These are phyloP conservation scores for Melinaea menophilus DNA, from an alignment of 2,888 invertebrate genomes.

Conservation along the genomic window DNA sequence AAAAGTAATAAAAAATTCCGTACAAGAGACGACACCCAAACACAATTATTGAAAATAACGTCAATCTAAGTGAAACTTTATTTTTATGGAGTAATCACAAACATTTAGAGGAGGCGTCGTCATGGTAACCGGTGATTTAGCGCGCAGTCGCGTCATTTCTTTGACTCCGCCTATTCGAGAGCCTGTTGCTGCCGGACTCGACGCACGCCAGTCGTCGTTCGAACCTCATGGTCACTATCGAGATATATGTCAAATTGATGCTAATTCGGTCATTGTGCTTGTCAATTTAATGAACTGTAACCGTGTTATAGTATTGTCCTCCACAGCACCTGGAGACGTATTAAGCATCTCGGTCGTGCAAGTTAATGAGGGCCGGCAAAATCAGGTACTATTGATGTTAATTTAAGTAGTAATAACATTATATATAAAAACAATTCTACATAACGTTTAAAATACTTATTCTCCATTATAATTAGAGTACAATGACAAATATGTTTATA, in stretches of 20 bases:
- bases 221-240: constrained; percentile 51
- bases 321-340: constrained; percentile 43
- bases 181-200: constrained; percentile 70
- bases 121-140: constrained; percentile 59
- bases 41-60: constrained; percentile 52
- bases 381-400: constrained; percentile 54
- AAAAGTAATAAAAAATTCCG: neutral
- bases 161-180: constrained; percentile 60
- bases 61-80: constrained; percentile 59
- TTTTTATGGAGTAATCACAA: constrained; percentile 61
- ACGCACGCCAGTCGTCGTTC: constrained; percentile 61
- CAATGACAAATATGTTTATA: neutral
- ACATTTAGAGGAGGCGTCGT: constrained; percentile 68
- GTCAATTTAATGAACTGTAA: constrained; percentile 36
- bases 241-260: constrained; percentile 26
- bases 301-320: constrained; percentile 39
- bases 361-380: constrained; percentile 55
- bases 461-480: too few relatives aligned
- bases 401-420: constrained; percentile 7
- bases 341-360: constrained; percentile 48
- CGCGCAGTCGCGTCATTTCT: constrained; percentile 60
- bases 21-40: constrained; percentile 34
- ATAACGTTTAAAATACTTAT: too few relatives aligned
- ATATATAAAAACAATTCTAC: neutral
- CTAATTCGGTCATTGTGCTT: constrained; percentile 22